These are phyloP conservation scores for Seira musarum DNA, from an alignment of 2,888 invertebrate species.

Conservation along the genomic window DNA sequence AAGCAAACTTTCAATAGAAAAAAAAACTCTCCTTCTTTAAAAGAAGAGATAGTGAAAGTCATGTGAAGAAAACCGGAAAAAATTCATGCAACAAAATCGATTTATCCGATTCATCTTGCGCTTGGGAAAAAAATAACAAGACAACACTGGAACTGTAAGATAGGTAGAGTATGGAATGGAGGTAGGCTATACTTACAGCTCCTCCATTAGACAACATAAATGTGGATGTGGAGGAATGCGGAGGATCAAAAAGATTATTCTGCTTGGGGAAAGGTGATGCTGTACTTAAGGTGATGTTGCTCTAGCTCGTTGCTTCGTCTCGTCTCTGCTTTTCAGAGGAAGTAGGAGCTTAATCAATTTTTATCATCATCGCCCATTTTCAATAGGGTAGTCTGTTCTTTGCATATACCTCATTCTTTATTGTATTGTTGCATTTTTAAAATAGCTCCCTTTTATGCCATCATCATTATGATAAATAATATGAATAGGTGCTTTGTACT, in stretches of 20 bases:
- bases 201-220: too few species aligned
- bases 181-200: too few species aligned
- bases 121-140: too few species aligned
- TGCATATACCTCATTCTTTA: neutral
- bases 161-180: too few species aligned
- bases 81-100: slow-evolving; percentile 56
- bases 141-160: too few species aligned
- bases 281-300: too few species aligned
- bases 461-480: slow-evolving; percentile 46
- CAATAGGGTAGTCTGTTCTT: slow-evolving; percentile 30
- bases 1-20: neutral
- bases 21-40: slow-evolving; percentile 21
- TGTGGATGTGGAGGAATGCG: too few species aligned
- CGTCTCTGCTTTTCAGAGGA: slow-evolving; percentile 11
- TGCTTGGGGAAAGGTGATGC: too few species aligned
- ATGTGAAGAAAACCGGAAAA: slow-evolving; percentile 29
- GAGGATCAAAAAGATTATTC: too few species aligned
- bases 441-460: slow-evolving; percentile 15
- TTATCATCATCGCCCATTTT: slow-evolving; percentile 51
- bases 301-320: too few species aligned
- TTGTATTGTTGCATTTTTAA: too few species aligned
- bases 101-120: slow-evolving; percentile 52
- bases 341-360: slow-evolving; percentile 55
- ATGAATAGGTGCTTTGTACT: slow-evolving; percentile 35
- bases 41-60: slow-evolving; percentile 19